Percentiles rank a stretch among this genome's conserved stretches.
phyloP scores from a whole-genome alignment of 92 coral and sea anemone genomes.

The Actinernus sp. region DNA sequence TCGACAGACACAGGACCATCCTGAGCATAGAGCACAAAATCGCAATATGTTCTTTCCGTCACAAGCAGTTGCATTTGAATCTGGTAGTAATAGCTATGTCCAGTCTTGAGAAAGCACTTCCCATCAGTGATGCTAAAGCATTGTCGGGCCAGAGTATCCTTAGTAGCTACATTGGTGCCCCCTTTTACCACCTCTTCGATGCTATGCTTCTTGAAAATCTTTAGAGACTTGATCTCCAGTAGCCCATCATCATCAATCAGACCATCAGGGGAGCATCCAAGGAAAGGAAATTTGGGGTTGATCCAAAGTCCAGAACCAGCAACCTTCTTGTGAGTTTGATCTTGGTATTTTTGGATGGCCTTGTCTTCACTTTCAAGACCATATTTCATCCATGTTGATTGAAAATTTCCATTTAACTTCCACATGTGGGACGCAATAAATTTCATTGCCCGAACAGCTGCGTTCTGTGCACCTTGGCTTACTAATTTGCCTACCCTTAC shows the following conservation, averaged over 20 bases:
- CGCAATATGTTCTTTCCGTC: conserved; percentile 52
- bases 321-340: conserved; percentile 27
- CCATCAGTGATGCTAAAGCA: conserved; percentile 49
- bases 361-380: conserved; percentile 54
- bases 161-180: conserved; percentile 17
- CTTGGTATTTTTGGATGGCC: conserved; percentile 43
- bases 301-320: conserved; percentile 54
- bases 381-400: conserved; percentile 52
- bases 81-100: conserved; percentile 48
- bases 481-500: conserved; percentile 19
- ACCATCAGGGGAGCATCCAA: conserved; percentile 71
- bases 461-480: not conserved
- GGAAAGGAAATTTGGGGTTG: conserved; percentile 65
- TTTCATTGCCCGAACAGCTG: conserved; percentile 16
- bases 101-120: conserved; percentile 37
- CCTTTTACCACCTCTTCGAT: conserved; percentile 28
- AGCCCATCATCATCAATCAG: conserved; percentile 39
- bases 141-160: conserved; percentile 42
- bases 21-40: conserved; percentile 48
- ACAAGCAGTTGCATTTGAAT: conserved; percentile 49
- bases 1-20: conserved; percentile 52
- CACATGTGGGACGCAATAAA: conserved; percentile 2
- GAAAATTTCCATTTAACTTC: conserved; percentile 23
- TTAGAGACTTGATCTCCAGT: conserved; percentile 50
- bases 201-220: conserved; percentile 45